phyloP scores from a whole-genome alignment of 2,888 invertebrate genomes.

The Leptopilina drosophilae region DNA sequence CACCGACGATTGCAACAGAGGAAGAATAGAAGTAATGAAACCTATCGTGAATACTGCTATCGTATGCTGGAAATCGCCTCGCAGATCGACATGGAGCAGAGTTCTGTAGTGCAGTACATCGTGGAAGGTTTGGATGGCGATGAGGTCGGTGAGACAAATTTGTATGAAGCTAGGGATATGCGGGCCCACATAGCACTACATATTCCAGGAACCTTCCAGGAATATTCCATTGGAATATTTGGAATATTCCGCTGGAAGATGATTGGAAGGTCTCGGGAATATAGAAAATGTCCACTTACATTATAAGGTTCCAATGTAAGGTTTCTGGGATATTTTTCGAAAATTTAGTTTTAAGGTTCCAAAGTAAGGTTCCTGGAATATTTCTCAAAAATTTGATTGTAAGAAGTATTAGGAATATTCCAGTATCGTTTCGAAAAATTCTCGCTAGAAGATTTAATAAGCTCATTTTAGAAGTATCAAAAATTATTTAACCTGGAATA shows the following conservation, averaged over 20 bases:
- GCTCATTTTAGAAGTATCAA: too few relatives aligned
- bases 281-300: background rate
- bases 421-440: too few relatives aligned
- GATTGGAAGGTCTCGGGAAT: background rate
- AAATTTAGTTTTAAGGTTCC: background rate
- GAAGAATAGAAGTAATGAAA: slow-evolving; percentile 44
- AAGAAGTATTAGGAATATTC: too few relatives aligned
- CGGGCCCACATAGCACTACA: slow-evolving; percentile 3
- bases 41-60: slow-evolving; percentile 49
- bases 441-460: too few relatives aligned
- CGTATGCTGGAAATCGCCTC: slow-evolving; percentile 49
- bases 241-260: background rate
- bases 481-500: too few relatives aligned
- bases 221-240: background rate
- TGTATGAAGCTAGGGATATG: slow-evolving; percentile 49
- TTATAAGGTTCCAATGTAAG: background rate
- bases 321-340: background rate
- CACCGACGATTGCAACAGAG: slow-evolving; percentile 41
- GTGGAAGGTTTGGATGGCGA: slow-evolving; percentile 50
- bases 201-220: slow-evolving; percentile 5
- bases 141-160: slow-evolving; percentile 43
- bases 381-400: background rate
- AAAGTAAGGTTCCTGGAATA: background rate
- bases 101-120: slow-evolving; percentile 48
- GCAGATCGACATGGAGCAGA: slow-evolving; percentile 46